phyloP scores from a whole-genome alignment of 2,888 invertebrate genomes.

The Steromphala cineraria region DNA sequence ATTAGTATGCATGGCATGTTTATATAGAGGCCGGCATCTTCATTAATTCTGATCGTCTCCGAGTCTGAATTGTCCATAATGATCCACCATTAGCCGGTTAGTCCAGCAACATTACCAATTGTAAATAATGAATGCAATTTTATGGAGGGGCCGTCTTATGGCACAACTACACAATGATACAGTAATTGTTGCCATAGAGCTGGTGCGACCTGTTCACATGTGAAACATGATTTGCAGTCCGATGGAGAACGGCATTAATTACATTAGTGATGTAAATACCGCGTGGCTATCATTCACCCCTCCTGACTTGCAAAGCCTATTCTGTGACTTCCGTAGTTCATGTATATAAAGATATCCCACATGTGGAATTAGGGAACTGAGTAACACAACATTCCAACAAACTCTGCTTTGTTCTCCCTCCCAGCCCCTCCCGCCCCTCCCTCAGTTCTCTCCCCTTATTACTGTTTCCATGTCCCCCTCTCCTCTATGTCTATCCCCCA shows the following conservation, averaged over 20 bases:
- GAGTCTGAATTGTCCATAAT: neutral
- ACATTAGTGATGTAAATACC: conserved; percentile 20
- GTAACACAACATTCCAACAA: neutral
- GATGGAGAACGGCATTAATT: conserved; percentile 13
- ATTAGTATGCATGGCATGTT: conserved; percentile 18
- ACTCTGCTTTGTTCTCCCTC: neutral
- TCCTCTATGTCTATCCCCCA: neutral
- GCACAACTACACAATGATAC: conserved; percentile 22
- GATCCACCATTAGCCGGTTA: conserved; percentile 10
- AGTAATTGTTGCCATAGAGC: conserved; percentile 23
- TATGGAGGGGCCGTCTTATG: conserved; percentile 8
- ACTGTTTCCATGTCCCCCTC: neutral
- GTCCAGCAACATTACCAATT: conserved; percentile 26
- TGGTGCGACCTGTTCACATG: conserved; percentile 24
- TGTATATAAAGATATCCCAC: conserved; percentile 6
- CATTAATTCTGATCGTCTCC: conserved; percentile 5
- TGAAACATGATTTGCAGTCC: conserved; percentile 24
- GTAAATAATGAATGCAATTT: conserved; percentile 31
- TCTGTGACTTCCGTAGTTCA: neutral
- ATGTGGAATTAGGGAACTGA: neutral
- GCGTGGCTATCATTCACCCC: neutral
- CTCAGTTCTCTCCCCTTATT: neutral
- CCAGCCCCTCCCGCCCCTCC: neutral
- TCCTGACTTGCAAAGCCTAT: neutral
- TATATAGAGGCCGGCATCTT: neutral